Percentiles rank a stretch among this genome's conserved stretches.
phyloP scores from a whole-genome alignment of 1,140 invertebrate genomes.

The Bombus ignitus region DNA sequence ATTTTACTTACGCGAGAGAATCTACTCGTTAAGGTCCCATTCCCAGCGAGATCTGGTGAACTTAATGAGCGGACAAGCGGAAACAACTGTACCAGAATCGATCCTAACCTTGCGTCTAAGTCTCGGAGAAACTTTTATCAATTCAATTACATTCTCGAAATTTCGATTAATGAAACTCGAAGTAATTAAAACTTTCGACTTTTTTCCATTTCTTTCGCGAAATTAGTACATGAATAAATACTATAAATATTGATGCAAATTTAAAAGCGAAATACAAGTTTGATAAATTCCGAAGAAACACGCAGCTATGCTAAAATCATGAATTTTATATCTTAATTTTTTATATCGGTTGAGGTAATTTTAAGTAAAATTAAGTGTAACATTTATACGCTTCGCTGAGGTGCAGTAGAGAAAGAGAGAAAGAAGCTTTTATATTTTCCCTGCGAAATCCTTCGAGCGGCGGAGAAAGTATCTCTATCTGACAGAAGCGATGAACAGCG shows the following conservation, averaged over 20 bases:
- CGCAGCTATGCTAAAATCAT: not conserved
- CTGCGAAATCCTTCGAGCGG: conserved; percentile 48
- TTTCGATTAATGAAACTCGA: not conserved
- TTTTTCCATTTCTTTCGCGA: not conserved
- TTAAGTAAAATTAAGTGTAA: not conserved
- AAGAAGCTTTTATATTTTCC: conserved; percentile 44
- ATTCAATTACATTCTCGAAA: not conserved
- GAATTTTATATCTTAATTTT: not conserved
- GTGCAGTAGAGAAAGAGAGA: conserved; percentile 33
- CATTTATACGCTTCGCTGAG: not conserved
- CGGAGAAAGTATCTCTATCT: conserved; percentile 57
- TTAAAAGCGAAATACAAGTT: not conserved
- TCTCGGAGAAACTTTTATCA: conserved; percentile 32
- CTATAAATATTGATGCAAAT: not conserved
- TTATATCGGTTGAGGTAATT: not conserved
- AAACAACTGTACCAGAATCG: conserved; percentile 51
- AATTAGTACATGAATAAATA: not conserved
- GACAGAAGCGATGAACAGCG: conserved; percentile 38
- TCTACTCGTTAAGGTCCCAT: conserved; percentile 48
- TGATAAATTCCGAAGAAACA: not conserved
- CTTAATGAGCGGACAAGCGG: conserved; percentile 69
- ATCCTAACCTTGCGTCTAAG: conserved; percentile 11
- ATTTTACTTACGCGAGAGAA: conserved; percentile 38
- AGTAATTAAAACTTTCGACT: not conserved
- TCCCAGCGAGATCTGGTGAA: conserved; percentile 58